Conservation (phyloP, 2,113 vertebrate genomes). For the Boleophthalmus pectinirostris region DNA sequence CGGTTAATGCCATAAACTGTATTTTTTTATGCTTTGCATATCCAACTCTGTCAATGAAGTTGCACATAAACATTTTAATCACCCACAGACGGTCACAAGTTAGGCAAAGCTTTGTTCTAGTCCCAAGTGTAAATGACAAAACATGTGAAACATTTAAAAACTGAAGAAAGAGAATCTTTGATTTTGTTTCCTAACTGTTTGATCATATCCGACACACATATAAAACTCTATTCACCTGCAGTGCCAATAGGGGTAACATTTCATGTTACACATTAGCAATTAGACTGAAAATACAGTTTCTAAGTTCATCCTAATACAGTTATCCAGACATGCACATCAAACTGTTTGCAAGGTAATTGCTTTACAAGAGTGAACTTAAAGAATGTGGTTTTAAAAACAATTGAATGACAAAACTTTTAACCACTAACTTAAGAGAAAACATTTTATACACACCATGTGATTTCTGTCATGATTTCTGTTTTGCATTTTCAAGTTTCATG, state of each 20-base stretch:
- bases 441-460: neutral
- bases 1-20: conserved; percentile 38
- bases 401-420: too few relatives aligned
- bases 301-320: too few relatives aligned
- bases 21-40: conserved; percentile 17
- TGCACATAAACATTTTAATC: neutral
- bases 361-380: too few relatives aligned
- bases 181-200: too few relatives aligned
- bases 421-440: neutral
- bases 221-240: too few relatives aligned
- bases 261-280: neutral
- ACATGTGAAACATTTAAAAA: neutral
- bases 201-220: too few relatives aligned
- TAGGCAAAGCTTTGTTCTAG: neutral
- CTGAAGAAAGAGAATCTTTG: neutral
- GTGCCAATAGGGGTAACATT: too few relatives aligned
- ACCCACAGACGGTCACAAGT: neutral
- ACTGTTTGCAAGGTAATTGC: too few relatives aligned
- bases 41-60: neutral
- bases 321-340: too few relatives aligned
- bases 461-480: neutral
- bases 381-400: too few relatives aligned
- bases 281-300: neutral
- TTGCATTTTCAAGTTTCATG: neutral
- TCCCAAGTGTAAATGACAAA: neutral